Base-by-base conservation (phyloP, 2,113 vertebrate species). In the Eubucco bourcierii region DNA sequence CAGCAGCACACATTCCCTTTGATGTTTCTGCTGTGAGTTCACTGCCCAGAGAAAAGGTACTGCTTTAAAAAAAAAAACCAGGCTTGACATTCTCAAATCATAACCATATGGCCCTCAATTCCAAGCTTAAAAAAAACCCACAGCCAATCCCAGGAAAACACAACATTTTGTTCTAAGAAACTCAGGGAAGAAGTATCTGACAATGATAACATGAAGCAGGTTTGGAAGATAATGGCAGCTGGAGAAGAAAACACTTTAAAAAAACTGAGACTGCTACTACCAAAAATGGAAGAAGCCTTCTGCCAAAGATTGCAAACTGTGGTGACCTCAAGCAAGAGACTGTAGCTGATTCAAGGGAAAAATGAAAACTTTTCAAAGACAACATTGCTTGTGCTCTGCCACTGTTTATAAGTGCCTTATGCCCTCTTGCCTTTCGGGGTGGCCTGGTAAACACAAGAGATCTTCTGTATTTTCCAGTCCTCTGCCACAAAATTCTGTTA, bases 121-220 rank as follows among this genome's bases (percentile, higher is more conserved):
- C 98, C 97, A 98, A 96, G 97, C 97, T 77, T 95, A 77, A 92
- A 97, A 97, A 85, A 41, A 37, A 12, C 23, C 15, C 75, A 92
- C 82, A 87, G 33, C 34, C 73, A 76, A 25, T 85, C 93, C 91
- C 80, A 89, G 91, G 81, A 95, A 94, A 95, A 92, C 67, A 94
- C 72, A 80, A 86, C 53, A 67, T 93, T 88, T 98, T 98, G 95
- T 98, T 98, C 98, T 98, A 97, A 98, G 98, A 98, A 98, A 98
- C 97, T 97, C 96, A 96, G 97, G 98, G 98, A 99, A 98, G 98
- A 98, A 97, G 98, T 98, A 98, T 99, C 98, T 99, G 98, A 98
- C 98, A 98, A 98, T 98, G 98, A 98, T 99, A 99, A 99, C 99
- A 98, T 97, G 98, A 99, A 99, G 98, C 99, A 99, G 98, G 98